Percentiles rank a stretch among this genome's conserved stretches.
Evolutionary conservation across 2,888 invertebrate species (phyloP).

Genomic region (Drosophila atroscutellata): DNA sequence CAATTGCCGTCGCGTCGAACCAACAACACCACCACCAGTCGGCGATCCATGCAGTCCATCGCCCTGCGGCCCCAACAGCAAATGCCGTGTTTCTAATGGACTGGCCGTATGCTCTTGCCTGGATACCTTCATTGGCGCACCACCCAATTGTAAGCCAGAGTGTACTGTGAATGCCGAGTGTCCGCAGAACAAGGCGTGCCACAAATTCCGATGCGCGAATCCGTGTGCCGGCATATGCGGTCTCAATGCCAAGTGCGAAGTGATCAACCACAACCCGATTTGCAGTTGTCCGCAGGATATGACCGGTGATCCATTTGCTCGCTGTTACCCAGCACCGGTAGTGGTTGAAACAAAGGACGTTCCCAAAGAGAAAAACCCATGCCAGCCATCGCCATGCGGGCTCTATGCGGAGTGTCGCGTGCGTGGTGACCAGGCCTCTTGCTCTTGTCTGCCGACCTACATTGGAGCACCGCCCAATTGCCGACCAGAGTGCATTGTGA

Average conservation of each 20-base stretch:
- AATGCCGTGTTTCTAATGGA: conserved; percentile 89
- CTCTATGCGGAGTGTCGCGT: conserved; percentile 89
- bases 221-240: conserved; percentile 94
- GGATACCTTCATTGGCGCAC: conserved; percentile 90
- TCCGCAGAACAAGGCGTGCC: conserved; percentile 91
- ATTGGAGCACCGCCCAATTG: conserved; percentile 90
- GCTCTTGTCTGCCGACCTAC: conserved; percentile 88
- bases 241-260: conserved; percentile 90
- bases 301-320: conserved; percentile 92
- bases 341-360: conserved; percentile 70
- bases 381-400: conserved; percentile 91
- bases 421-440: conserved; percentile 87
- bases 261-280: conserved; percentile 92
- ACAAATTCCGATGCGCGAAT: conserved; percentile 92
- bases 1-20: conserved; percentile 84
- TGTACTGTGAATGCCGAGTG: conserved; percentile 94
- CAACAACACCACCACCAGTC: conserved; percentile 67
- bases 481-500: conserved; percentile 88
- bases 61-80: conserved; percentile 93
- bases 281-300: conserved; percentile 90
- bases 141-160: conserved; percentile 93
- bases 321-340: conserved; percentile 87
- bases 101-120: conserved; percentile 92
- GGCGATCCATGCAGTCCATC: conserved; percentile 89
- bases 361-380: conserved; percentile 86